Base-by-base conservation (phyloP, 2,797 vertebrate species). In the Lycodopsis pacificus region DNA sequence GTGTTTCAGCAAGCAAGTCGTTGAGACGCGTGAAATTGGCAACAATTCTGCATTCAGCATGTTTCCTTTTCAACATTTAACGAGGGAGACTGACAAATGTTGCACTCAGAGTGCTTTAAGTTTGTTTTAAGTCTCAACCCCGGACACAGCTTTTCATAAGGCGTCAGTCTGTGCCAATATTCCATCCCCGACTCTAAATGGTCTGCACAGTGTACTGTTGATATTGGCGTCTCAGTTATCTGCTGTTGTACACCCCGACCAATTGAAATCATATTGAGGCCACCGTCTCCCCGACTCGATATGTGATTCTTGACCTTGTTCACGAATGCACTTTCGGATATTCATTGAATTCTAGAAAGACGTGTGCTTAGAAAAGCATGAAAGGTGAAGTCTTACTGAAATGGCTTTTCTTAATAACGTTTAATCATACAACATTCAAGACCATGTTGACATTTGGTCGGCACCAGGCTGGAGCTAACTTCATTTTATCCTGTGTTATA, bases 231-330 rank as follows among this genome's bases (percentile, higher is more conserved):
- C 76, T 81, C 69, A 4, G 69, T 76, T 88, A 76, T 83, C 73
- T 73, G 73, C 75, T 68, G 13, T 80, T 87, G 58, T 77, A 42
- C 79, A 80, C 80, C 80, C 76, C 64, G 4, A 58, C 77, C 86
- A 77, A 84, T 76, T 88, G 44, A 87, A 92, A 90, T 91, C 77
- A 65, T 69, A 88, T 79, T 72, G 79, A 85, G 70, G 71, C 68
- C 54, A n/a, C 57, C 72, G 69, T 83, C 79, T 86, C 54, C 51
- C 71, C 51, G 67, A 87, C 87, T 93, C 88, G 88, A 91, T 91
- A 87, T 64, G 68, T 83, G 65, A 79, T 88, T 84, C 67, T 73
- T 82, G 71, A 84, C 72, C 71, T 78, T 68, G 57, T 73, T 86
- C 68, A 77, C 89, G 77, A 85, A 89, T 78, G 69, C 56, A 64